Percentiles rank a stretch among this genome's conserved stretches.
Conservation (phyloP, 2,888 invertebrate species). For the Laspeyria flexula region DNA sequence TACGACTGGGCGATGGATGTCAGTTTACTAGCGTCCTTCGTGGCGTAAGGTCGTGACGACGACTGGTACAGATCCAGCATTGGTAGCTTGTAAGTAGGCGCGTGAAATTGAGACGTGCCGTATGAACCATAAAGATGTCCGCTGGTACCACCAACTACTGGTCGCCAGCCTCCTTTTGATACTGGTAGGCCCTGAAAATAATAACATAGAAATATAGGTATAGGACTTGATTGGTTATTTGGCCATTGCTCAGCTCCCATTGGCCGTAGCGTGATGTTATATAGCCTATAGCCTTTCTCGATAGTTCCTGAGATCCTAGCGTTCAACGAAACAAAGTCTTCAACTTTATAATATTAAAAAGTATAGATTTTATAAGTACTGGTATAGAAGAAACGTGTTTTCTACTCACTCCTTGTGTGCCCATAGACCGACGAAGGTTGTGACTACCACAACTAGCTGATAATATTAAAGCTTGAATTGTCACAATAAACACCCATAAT, state of each 20-base stretch:
- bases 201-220: background rate
- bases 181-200: slow-evolving; percentile 76
- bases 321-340: too few relatives aligned
- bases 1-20: slow-evolving; percentile 81
- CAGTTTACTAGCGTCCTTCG: slow-evolving; percentile 75
- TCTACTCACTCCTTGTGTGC: slow-evolving; percentile 62
- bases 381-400: background rate
- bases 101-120: slow-evolving; percentile 69
- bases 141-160: slow-evolving; percentile 83
- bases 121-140: slow-evolving; percentile 70
- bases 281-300: too few relatives aligned
- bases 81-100: slow-evolving; percentile 72
- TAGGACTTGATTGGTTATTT: too few relatives aligned
- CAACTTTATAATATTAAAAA: too few relatives aligned
- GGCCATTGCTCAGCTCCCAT: too few relatives aligned
- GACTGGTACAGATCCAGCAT: slow-evolving; percentile 71
- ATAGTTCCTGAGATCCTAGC: too few relatives aligned
- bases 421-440: slow-evolving; percentile 70
- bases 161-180: slow-evolving; percentile 87
- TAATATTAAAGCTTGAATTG: slow-evolving; percentile 58
- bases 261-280: too few relatives aligned
- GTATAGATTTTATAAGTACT: too few relatives aligned
- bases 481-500: slow-evolving; percentile 63
- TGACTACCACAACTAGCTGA: slow-evolving; percentile 50
- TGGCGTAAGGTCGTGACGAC: slow-evolving; percentile 70